Conservation (phyloP, 1,140 invertebrate genomes). For the Palaemon carinicauda region DNA sequence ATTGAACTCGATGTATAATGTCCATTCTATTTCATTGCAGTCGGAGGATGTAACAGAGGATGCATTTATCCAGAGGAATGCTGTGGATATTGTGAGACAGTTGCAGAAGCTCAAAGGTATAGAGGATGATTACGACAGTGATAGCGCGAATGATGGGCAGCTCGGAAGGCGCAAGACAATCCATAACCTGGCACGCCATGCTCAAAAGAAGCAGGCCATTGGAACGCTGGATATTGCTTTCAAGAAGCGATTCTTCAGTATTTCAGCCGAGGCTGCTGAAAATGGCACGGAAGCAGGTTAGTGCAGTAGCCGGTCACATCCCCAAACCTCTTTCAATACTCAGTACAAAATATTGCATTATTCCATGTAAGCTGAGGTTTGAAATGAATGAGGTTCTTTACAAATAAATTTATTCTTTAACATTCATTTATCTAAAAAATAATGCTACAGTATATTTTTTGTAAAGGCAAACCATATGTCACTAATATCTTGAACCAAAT, state of each 20-base stretch:
- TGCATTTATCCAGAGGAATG: constrained; percentile 87
- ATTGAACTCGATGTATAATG: constrained; percentile 49
- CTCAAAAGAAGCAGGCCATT: constrained; percentile 82
- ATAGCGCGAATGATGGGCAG: constrained; percentile 54
- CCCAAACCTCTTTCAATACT: neutral
- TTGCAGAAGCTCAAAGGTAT: constrained; percentile 87
- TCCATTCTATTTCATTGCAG: constrained; percentile 65
- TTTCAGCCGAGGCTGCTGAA: constrained; percentile 74
- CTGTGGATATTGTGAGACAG: constrained; percentile 91
- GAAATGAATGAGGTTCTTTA: too few relatives aligned
- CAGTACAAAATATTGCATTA: too few relatives aligned
- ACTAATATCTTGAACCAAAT: too few relatives aligned
- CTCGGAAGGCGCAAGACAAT: constrained; percentile 78
- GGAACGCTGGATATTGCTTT: constrained; percentile 94
- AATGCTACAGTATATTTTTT: too few relatives aligned
- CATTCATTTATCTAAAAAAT: too few relatives aligned
- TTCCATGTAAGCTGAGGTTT: too few relatives aligned
- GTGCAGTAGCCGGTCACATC: too few relatives aligned
- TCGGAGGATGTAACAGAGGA: constrained; percentile 82
- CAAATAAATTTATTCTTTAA: too few relatives aligned
- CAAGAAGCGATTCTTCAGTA: constrained; percentile 88
- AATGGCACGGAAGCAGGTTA: constrained; percentile 54
- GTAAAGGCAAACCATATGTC: too few relatives aligned
- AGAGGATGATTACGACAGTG: constrained; percentile 77
- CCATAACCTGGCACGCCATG: constrained; percentile 84